Percentiles rank a stretch among this genome's conserved stretches.
Evolutionary conservation across 2,797 vertebrate genomes (phyloP).

Genomic region (Steatocranus sp.): DNA sequence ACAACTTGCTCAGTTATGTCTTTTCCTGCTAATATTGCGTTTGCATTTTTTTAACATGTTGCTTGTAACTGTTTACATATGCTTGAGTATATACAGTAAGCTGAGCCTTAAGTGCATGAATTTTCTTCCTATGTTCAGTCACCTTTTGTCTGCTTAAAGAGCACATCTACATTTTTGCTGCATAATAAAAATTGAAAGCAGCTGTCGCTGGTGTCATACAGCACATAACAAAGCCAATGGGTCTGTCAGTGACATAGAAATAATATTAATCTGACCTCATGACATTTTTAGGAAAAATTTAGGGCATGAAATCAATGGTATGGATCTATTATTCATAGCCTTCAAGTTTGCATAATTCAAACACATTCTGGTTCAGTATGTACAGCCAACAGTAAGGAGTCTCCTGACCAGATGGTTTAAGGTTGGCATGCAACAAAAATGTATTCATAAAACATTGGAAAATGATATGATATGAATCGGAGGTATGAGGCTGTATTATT

Average conservation of each 20-base stretch:
- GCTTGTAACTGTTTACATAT: neutral
- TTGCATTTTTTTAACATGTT: neutral
- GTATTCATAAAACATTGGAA: neutral
- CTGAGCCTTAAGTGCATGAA: neutral
- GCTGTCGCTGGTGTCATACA: neutral
- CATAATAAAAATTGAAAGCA: neutral
- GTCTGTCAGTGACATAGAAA: neutral
- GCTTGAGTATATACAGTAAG: neutral
- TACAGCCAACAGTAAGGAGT: neutral
- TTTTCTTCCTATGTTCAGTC: neutral
- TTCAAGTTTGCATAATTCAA: slow-evolving; percentile 23
- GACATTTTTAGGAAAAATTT: neutral
- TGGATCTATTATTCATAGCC: slow-evolving; percentile 4
- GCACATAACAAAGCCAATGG: neutral
- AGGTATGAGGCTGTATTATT: neutral
- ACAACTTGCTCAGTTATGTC: neutral
- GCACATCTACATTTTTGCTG: neutral
- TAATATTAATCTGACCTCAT: neutral
- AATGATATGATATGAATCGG: slow-evolving; percentile 12
- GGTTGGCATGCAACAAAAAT: slow-evolving; percentile 12
- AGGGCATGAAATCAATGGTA: slow-evolving; percentile 38
- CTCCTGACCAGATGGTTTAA: slow-evolving; percentile 16
- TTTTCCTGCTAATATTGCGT: neutral
- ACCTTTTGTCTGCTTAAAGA: neutral
- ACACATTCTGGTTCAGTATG: neutral